Base-by-base conservation (phyloP, 1,140 invertebrate species). In the Drosophila navojoa region DNA sequence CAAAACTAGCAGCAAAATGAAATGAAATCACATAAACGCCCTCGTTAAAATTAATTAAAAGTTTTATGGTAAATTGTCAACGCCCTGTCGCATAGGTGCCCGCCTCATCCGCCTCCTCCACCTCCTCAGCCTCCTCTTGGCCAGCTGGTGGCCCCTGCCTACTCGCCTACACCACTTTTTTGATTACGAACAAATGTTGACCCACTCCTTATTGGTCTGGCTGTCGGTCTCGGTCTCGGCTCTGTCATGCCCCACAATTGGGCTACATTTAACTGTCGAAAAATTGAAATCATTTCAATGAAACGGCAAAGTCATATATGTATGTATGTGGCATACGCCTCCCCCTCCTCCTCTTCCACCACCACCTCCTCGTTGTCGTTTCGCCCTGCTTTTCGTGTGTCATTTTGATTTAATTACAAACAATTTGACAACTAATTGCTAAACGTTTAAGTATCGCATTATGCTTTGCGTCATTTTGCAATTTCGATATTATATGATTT, bases 331-430 rank as follows among this genome's bases (percentile, higher is more conserved):
- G 19, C 40, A 1, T 9, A n/a, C 5, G 11, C n/a, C 52, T 50
- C 25, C 9, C 49, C 19, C 32, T 13, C 29, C 15, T 0, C 9
- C 11, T 16, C 50, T 11, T 19, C 13, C n/a, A 13, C 10, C 42
- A 9, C 42, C 15, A 19, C 2, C 40, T 6, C 42, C 2, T 5
- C 13, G 42, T 45, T 15, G 42, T 19, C 11, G 3, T 29, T 25
- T 25, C 22, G n/a, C 16, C 22, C 11, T 27, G 47, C 47, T 77
- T 87, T 87, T 75, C 78, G 61, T 87, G 76, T 89, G 76, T 87
- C 85, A 80, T 80, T 89, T 90, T 89, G 84, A 89, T 89, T 89
- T 89, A 89, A 89, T 89, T 89, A 89, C 84, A 78, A 89, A 89
- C 84, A 89, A 89, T 89, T 89, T 90, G 84, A 89, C 84, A 89